Evolutionary conservation across 1,140 invertebrate species (phyloP).

Genomic region (Saxidomus purpurata): DNA sequence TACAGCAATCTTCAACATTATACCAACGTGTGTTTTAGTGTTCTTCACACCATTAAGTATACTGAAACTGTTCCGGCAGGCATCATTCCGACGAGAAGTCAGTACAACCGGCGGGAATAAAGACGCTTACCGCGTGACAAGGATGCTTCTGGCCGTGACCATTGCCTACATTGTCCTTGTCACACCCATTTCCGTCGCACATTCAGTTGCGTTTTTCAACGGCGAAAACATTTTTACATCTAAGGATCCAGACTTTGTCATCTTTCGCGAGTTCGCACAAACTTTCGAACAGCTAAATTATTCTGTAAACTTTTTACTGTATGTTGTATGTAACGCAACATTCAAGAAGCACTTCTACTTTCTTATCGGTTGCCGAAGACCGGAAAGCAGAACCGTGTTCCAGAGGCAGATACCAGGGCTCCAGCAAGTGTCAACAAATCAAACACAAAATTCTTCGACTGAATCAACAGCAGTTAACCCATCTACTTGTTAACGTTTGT

Average conservation of each 20-base stretch:
- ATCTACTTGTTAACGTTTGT: no score
- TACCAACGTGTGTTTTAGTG: constrained; percentile 27
- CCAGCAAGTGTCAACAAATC: not conserved
- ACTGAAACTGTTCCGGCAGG: constrained; percentile 26
- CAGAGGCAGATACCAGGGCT: not conserved
- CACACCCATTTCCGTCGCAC: constrained; percentile 57
- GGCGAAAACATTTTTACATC: constrained; percentile 58
- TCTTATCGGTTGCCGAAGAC: not conserved
- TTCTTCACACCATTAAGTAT: constrained; percentile 49
- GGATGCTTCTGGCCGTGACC: constrained; percentile 66
- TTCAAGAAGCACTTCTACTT: not conserved
- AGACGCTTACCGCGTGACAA: not conserved
- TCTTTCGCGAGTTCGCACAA: constrained; percentile 63
- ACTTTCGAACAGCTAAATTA: constrained; percentile 72
- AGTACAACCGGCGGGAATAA: not conserved
- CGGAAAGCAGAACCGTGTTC: not conserved
- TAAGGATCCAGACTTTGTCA: constrained; percentile 51
- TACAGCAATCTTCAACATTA: constrained; percentile 25
- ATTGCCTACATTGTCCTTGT: constrained; percentile 68
- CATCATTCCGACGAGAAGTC: not conserved
- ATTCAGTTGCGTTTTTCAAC: constrained; percentile 62
- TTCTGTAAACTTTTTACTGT: constrained; percentile 74
- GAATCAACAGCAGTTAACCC: not conserved
- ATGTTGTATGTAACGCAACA: constrained; percentile 44
- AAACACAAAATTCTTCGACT: not conserved